Evolutionary conservation across 2,113 vertebrate species (phyloP).

Genomic region (Dermatemys mawii): DNA sequence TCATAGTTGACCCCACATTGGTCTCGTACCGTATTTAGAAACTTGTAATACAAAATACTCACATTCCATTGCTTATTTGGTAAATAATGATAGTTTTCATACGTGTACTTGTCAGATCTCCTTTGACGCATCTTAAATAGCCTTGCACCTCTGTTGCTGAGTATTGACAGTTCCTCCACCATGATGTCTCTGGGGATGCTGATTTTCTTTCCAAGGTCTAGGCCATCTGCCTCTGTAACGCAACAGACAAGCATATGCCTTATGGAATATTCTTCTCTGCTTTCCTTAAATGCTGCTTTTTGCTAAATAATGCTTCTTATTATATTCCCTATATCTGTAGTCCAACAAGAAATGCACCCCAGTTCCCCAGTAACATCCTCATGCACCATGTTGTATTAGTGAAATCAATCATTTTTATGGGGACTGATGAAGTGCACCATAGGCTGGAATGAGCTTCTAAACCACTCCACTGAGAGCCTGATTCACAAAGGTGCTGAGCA

Average conservation of each 20-base stretch:
- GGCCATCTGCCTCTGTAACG: conserved; percentile 79
- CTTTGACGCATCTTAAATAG: conserved; percentile 96
- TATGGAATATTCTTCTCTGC: background rate
- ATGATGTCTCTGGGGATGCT: conserved; percentile 94
- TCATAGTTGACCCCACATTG: background rate
- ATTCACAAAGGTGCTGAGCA: background rate
- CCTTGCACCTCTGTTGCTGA: conserved; percentile 92
- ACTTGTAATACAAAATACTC: conserved; percentile 56
- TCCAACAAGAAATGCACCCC: background rate
- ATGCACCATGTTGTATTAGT: background rate
- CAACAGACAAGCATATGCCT: conserved; percentile 18
- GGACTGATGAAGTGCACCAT: background rate
- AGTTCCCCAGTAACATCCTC: background rate
- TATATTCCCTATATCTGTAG: background rate
- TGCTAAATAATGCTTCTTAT: background rate
- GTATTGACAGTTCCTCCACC: conserved; percentile 92
- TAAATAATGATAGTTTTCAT: conserved; percentile 88
- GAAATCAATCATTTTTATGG: background rate
- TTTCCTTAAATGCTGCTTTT: background rate
- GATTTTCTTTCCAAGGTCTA: conserved; percentile 93
- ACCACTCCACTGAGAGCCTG: background rate
- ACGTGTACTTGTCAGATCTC: conserved; percentile 96
- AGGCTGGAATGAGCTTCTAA: background rate
- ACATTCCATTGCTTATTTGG: conserved; percentile 85
- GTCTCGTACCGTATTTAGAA: background rate